Evolutionary conservation across 2,797 vertebrate species (phyloP).

Genomic region (Karalla daura): DNA sequence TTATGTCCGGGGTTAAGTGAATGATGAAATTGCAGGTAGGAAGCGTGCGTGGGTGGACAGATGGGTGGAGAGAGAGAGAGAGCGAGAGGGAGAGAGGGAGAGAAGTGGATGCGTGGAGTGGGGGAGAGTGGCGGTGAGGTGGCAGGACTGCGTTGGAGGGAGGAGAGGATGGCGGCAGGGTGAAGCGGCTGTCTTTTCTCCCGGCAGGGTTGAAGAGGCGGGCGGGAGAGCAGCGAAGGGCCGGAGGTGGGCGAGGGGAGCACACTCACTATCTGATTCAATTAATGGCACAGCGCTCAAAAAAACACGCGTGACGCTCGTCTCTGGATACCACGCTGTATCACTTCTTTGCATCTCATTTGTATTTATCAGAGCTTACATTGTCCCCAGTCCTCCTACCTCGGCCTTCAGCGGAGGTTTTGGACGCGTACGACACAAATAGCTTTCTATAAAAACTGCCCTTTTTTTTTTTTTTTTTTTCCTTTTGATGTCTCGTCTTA

Average conservation of each 20-base stretch:
- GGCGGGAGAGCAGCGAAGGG: slow-evolving; percentile 23
- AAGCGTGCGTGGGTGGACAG: slow-evolving; percentile 40
- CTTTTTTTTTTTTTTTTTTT: not conserved
- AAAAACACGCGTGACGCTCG: slow-evolving; percentile 8
- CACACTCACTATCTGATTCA: slow-evolving; percentile 49
- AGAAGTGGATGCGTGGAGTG: slow-evolving; percentile 11
- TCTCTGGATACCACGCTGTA: not conserved
- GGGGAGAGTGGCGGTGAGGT: slow-evolving; percentile 3
- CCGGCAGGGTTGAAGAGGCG: slow-evolving; percentile 40
- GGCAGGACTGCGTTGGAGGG: slow-evolving; percentile 33
- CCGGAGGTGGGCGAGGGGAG: slow-evolving; percentile 43
- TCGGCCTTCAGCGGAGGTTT: not conserved
- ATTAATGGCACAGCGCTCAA: slow-evolving; percentile 36
- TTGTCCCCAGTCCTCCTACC: not conserved
- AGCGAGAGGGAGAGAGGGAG: slow-evolving; percentile 19
- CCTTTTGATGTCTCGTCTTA: not conserved
- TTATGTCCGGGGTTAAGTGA: slow-evolving; percentile 35
- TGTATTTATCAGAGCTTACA: not conserved
- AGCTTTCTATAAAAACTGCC: not conserved
- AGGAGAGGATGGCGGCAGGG: slow-evolving; percentile 23
- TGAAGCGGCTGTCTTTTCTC: slow-evolving; percentile 33
- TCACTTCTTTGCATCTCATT: not conserved
- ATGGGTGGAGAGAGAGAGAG: slow-evolving; percentile 21
- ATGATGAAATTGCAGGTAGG: slow-evolving; percentile 42
- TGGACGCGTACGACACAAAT: not conserved